Conservation (phyloP, 1,140 invertebrate genomes). For the Phortica variegata region DNA sequence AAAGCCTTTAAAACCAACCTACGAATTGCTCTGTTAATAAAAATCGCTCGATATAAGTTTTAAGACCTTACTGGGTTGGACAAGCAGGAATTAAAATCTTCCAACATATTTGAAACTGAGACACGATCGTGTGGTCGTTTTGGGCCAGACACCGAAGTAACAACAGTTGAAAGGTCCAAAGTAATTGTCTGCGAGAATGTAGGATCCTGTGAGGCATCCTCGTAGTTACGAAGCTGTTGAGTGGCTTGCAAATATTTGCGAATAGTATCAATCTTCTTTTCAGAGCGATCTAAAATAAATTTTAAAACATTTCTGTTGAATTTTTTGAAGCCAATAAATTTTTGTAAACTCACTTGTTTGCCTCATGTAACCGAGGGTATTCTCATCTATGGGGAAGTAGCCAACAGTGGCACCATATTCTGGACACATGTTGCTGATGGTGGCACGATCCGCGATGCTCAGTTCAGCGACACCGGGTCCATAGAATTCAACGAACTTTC, state of each 20-base stretch:
- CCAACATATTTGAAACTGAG: slow-evolving; percentile 84
- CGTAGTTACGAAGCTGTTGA: slow-evolving; percentile 84
- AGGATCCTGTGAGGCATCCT: slow-evolving; percentile 76
- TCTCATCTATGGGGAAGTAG: slow-evolving; percentile 91
- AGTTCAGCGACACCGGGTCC: slow-evolving; percentile 87
- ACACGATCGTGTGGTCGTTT: slow-evolving; percentile 97
- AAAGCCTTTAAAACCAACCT: slow-evolving; percentile 95
- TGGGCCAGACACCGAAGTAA: slow-evolving; percentile 93
- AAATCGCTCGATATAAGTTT: slow-evolving; percentile 24
- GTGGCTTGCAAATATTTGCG: slow-evolving; percentile 81
- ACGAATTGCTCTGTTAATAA: slow-evolving; percentile 30
- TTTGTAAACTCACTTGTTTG: slow-evolving; percentile 76
- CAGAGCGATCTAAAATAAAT: slow-evolving; percentile 69
- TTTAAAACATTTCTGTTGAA: background rate
- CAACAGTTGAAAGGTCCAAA: slow-evolving; percentile 85
- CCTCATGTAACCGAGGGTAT: slow-evolving; percentile 79
- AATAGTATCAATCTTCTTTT: slow-evolving; percentile 80
- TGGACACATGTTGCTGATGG: slow-evolving; percentile 96
- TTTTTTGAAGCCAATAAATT: background rate
- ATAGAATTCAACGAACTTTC: slow-evolving; percentile 98
- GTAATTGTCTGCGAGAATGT: slow-evolving; percentile 83
- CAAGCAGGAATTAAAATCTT: slow-evolving; percentile 84
- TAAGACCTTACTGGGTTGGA: slow-evolving; percentile 76
- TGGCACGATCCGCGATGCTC: slow-evolving; percentile 93
- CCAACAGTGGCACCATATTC: slow-evolving; percentile 97